A percentile compares a stretch with the other conserved stretches of the same genome.
These are phyloP conservation scores for Loripinus fragilis DNA, from an alignment of 2,888 invertebrate genomes.

Conservation along the genomic window DNA sequence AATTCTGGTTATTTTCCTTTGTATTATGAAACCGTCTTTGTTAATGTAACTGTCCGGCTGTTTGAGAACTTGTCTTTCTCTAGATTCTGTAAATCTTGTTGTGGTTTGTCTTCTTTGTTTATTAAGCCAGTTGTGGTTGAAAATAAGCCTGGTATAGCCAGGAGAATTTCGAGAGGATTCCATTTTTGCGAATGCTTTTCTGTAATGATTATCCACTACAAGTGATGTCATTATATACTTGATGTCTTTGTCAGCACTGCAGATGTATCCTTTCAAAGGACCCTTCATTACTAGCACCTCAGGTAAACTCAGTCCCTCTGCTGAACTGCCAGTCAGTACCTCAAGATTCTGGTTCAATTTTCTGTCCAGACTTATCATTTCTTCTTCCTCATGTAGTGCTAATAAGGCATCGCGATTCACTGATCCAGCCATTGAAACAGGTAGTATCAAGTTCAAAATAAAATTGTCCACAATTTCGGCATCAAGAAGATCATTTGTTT, in stretches of 20 bases:
- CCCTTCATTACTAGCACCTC: slow-evolving; percentile 9
- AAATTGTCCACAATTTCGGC: not conserved
- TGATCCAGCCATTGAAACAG: slow-evolving; percentile 24
- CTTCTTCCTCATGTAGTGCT: not conserved
- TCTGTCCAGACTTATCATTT: not conserved
- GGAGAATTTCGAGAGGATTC: slow-evolving; percentile 13
- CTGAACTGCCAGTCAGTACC: slow-evolving; percentile 18
- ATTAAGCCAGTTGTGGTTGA: slow-evolving; percentile 24
- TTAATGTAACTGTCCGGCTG: not conserved
- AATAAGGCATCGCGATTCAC: not conserved
- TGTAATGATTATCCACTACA: slow-evolving; percentile 13
- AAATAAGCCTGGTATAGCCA: slow-evolving; percentile 19
- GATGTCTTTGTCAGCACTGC: slow-evolving; percentile 6
- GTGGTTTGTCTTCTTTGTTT: not conserved
- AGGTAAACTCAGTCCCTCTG: slow-evolving; percentile 20
- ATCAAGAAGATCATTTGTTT: not conserved
- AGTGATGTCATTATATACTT: slow-evolving; percentile 18
- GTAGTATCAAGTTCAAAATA: slow-evolving; percentile 18
- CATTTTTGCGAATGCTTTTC: slow-evolving; percentile 2
- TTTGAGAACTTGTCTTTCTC: not conserved
- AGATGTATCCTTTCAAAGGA: not conserved
- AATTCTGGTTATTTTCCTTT: slow-evolving; percentile 1
- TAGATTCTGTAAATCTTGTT: not conserved
- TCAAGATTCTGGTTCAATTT: not conserved
- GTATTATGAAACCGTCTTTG: not conserved